phyloP scores from a whole-genome alignment of 2,797 vertebrate species.

The Lepilemur ruficaudatus region DNA sequence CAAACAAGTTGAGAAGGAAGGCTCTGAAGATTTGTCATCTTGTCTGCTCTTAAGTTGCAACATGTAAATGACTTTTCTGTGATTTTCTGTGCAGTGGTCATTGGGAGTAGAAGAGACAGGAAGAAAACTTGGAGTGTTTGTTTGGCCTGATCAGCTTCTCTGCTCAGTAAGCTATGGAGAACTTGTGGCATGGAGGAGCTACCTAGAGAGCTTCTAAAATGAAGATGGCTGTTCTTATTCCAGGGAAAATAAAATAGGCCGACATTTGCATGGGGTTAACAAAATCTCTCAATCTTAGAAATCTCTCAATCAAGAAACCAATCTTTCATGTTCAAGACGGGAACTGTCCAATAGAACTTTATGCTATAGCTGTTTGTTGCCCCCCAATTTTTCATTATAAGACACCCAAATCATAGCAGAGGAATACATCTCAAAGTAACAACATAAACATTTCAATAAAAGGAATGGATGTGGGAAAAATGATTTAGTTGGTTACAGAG shows the following conservation, averaged over 20 bases:
- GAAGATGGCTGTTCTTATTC: not conserved
- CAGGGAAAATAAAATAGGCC: not conserved
- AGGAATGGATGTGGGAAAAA: not conserved
- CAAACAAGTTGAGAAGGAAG: not conserved
- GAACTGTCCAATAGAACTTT: not conserved
- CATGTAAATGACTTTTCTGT: not conserved
- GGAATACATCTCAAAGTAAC: not conserved
- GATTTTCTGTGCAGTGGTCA: not conserved
- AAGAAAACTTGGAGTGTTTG: not conserved
- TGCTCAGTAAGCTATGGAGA: not conserved
- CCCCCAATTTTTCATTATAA: not conserved
- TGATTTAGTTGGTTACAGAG: not conserved
- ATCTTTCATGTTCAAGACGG: not conserved
- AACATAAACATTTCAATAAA: not conserved
- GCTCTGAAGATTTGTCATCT: not conserved
- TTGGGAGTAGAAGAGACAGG: not conserved
- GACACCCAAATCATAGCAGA: not conserved
- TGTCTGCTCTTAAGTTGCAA: not conserved
- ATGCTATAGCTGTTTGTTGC: not conserved
- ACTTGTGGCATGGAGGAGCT: not conserved
- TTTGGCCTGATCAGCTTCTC: not conserved
- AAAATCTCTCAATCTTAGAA: not conserved
- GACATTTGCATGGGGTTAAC: not conserved
- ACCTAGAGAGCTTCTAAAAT: not conserved
- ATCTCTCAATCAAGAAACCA: no score